Conservation (phyloP, 2,888 invertebrate genomes). For the Micropterix aruncella region DNA sequence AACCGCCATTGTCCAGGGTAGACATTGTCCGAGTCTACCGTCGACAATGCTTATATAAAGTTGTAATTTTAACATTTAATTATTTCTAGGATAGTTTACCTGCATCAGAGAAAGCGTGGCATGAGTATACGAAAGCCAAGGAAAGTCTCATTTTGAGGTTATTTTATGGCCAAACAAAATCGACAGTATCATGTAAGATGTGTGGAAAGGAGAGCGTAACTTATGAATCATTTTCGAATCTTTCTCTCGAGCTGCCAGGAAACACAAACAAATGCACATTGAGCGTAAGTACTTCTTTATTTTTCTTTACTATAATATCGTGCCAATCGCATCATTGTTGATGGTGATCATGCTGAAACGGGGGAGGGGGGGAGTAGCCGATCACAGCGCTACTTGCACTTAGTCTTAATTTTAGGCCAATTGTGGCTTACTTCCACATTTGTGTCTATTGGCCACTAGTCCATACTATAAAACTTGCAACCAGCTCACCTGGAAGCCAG, state of each 20-base stretch:
- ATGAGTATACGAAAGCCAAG: conserved; percentile 52
- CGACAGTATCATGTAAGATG: conserved; percentile 60
- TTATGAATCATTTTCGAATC: conserved; percentile 77
- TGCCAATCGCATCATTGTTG: background rate
- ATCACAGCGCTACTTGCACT: too few relatives aligned
- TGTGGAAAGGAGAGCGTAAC: conserved; percentile 68
- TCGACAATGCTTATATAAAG: too few relatives aligned
- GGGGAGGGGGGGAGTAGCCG: too few relatives aligned
- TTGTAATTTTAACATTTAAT: too few relatives aligned
- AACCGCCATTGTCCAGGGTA: too few relatives aligned
- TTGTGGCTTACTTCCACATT: too few relatives aligned
- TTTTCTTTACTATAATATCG: background rate
- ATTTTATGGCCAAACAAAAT: conserved; percentile 79
- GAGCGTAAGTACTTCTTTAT: conserved; percentile 27
- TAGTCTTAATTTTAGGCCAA: too few relatives aligned
- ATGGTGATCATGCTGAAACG: too few relatives aligned
- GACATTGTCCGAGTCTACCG: too few relatives aligned
- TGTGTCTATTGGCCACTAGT: too few relatives aligned
- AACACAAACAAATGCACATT: conserved; percentile 47
- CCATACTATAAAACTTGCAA: too few relatives aligned
- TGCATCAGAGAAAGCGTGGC: conserved; percentile 49
- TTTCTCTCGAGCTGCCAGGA: conserved; percentile 65
- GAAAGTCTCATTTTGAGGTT: conserved; percentile 59
- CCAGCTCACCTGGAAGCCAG: too few relatives aligned
- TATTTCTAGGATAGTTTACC: conserved; percentile 25